Base-by-base conservation (phyloP, 2,888 invertebrate genomes). In the Drosophila nr. medialis region DNA sequence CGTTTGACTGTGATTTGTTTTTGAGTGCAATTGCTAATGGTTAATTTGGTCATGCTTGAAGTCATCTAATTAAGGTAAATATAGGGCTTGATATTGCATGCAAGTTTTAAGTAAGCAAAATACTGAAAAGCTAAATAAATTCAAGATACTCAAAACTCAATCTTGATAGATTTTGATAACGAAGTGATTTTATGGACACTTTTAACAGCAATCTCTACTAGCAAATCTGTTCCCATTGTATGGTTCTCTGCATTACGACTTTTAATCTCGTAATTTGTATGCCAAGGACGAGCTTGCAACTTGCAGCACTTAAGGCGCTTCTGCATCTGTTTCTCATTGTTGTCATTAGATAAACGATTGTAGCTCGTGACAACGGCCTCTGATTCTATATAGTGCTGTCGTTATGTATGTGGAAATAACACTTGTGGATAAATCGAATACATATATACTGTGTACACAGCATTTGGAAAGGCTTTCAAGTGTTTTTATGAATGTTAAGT, bases 31-130 rank as follows among this genome's bases (percentile, higher is more conserved):
- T 27, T 34, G 11, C 8, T 38, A 50, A 54, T 66, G 67, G 63
- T 67, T 81, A 65, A 56, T 45, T 59, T 56, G 70, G 84, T 88
- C 84, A 83, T 88, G 83, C 86, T 83, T 75, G 62, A 78, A 32
- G 58, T 65, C 54, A 69, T 10, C 68, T 63, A 80, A 80, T 86
- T 80, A 73, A 59, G 63, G 60, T 55, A 40, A 56, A 30, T 56
- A 27, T 40, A 34, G 24, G 18, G 15, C 15, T 30, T 21, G 8
- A 24, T n/a, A 8, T 53, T 34, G 53, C 27, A 45, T 29, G 50
- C 50, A 50, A 24, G 29, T 29, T n/a, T 4, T 13, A 18, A 21
- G 15, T 27, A 15, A 45, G 8, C 45, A 45, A 45, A 15, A 15
- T 45, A 15, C 24, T 45, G 8, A 24, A 15, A 8, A 32, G 30